Evolutionary conservation across 2,113 vertebrate genomes (phyloP).

Genomic region (Haplochromis burtoni): DNA sequence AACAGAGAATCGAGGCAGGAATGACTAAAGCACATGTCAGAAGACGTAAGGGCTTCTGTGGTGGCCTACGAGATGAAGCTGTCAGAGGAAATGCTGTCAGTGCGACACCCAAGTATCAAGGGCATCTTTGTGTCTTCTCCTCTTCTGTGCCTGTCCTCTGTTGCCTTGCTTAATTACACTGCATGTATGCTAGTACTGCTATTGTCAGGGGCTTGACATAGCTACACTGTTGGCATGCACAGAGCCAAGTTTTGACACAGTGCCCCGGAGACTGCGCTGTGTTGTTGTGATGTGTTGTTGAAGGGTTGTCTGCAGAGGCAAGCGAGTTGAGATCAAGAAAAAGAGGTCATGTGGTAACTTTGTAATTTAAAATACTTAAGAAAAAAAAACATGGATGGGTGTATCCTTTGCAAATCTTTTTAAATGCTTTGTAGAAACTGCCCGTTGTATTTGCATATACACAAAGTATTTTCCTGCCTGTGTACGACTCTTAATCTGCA

Average conservation of each 20-base stretch:
- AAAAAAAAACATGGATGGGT: background rate
- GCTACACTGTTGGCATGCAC: conserved; percentile 49
- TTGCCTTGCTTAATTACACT: conserved; percentile 62
- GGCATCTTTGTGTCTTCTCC: conserved; percentile 54
- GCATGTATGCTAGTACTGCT: conserved; percentile 29
- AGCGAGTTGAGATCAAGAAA: background rate
- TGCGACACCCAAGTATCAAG: conserved; percentile 61
- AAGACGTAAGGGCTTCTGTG: conserved; percentile 56
- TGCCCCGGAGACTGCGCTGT: conserved; percentile 47
- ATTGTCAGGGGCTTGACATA: conserved; percentile 59
- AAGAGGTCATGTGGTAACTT: background rate
- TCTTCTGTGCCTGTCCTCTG: conserved; percentile 41
- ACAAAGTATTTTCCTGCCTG: background rate
- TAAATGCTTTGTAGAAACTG: background rate
- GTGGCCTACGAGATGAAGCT: conserved; percentile 54
- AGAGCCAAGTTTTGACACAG: conserved; percentile 55
- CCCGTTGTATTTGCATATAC: background rate
- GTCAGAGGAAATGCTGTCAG: conserved; percentile 70
- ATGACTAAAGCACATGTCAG: conserved; percentile 73
- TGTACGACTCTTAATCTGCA: background rate
- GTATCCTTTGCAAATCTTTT: background rate
- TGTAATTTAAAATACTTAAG: background rate
- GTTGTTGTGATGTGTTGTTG: conserved; percentile 38
- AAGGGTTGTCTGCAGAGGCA: conserved; percentile 33
- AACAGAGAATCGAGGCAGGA: conserved; percentile 26